Evolutionary conservation across 2,113 vertebrate genomes (phyloP).

Genomic region (Pelusios castaneus): DNA sequence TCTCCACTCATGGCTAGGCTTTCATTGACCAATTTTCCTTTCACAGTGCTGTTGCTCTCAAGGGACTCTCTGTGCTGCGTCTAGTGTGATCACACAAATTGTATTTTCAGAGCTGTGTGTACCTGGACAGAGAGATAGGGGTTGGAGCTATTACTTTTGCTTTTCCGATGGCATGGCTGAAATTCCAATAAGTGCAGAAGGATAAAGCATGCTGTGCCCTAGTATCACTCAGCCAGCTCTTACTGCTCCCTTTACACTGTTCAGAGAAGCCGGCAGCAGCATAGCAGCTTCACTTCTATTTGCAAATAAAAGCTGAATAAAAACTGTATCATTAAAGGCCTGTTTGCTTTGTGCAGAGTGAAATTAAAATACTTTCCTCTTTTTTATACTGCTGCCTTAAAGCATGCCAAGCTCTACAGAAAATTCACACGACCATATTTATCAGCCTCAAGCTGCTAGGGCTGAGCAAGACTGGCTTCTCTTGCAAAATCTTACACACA

Average conservation of each 20-base stretch:
- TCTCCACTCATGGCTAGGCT: not conserved
- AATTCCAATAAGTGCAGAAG: constrained; percentile 13
- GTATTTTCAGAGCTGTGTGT: not conserved
- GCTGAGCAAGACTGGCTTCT: not conserved
- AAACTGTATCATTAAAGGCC: not conserved
- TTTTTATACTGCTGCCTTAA: not conserved
- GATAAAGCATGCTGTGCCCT: not conserved
- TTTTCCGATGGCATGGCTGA: not conserved
- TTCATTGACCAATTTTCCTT: not conserved
- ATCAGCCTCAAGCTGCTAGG: not conserved
- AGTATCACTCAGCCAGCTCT: not conserved
- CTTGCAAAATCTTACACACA: not conserved
- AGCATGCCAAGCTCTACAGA: not conserved
- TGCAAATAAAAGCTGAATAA: not conserved
- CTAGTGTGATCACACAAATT: not conserved
- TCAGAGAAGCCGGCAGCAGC: not conserved
- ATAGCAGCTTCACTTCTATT: not conserved
- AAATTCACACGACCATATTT: not conserved
- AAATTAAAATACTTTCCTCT: not conserved
- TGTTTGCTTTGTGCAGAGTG: not conserved
- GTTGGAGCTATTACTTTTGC: not conserved
- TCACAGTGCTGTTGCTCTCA: not conserved
- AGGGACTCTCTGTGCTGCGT: not conserved
- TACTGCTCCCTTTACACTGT: not conserved
- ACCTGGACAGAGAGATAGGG: not conserved